phyloP scores from a whole-genome alignment of 2,888 invertebrate species.

The Aromia moschata region DNA sequence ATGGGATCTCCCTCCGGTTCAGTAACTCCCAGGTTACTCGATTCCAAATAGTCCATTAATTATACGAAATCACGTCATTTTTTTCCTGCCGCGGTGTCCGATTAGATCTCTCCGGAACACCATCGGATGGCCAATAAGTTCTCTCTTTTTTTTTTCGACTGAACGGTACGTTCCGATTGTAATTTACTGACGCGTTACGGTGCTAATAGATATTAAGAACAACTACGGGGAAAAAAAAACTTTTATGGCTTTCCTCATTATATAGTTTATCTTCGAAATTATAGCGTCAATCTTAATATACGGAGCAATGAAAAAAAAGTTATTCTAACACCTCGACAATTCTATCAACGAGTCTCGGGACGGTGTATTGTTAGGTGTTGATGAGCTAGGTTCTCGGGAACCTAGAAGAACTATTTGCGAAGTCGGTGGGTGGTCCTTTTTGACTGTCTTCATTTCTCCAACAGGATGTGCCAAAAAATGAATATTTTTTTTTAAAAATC shows the following conservation, averaged over 20 bases:
- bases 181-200: not conserved
- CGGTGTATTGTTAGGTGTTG: not conserved
- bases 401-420: not conserved
- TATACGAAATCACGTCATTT: too few relatives aligned
- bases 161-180: not conserved
- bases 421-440: not conserved
- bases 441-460: too few relatives aligned
- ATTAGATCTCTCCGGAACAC: too few relatives aligned
- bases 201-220: not conserved
- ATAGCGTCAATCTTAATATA: not conserved
- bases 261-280: not conserved
- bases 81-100: too few relatives aligned
- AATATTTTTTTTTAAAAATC: too few relatives aligned
- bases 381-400: not conserved
- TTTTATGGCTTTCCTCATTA: not conserved
- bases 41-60: constrained; percentile 18
- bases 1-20: constrained; percentile 15
- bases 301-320: not conserved
- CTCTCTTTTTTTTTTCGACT: not conserved
- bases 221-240: not conserved
- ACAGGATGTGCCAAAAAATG: too few relatives aligned
- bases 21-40: constrained; percentile 4
- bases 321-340: not conserved
- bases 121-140: too few relatives aligned
- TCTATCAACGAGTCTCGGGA: not conserved